Evolutionary conservation across 2,797 vertebrate genomes (phyloP).

Genomic region (Tenualosa ilisha): DNA sequence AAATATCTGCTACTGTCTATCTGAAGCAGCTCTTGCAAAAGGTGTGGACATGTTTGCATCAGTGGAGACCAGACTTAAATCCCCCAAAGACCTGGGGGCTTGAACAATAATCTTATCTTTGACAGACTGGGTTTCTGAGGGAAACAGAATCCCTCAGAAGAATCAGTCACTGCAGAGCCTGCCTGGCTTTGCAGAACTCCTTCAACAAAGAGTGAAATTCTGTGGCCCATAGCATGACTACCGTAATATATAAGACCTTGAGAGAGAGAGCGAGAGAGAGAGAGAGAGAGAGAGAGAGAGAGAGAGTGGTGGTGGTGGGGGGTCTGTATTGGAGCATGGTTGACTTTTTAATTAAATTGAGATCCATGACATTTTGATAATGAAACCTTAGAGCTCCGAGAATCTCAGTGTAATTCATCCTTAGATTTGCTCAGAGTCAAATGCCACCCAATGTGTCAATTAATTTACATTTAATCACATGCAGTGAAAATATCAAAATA

Average conservation of each 20-base stretch:
- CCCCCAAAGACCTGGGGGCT: background rate
- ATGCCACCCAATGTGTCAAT: conserved; percentile 9
- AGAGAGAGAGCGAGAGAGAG: background rate
- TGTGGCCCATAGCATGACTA: conserved; percentile 9
- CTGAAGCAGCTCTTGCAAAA: background rate
- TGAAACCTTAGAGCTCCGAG: conserved; percentile 10
- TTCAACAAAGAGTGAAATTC: background rate
- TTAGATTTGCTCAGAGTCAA: background rate
- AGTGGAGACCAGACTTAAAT: background rate
- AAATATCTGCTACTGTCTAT: background rate
- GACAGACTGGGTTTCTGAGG: background rate
- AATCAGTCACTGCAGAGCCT: background rate
- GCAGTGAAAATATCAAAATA: background rate
- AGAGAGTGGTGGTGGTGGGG: background rate
- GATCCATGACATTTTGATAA: conserved; percentile 24
- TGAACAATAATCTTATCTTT: conserved; percentile 10
- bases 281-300: too few species aligned
- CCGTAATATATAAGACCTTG: background rate
- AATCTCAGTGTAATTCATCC: conserved; percentile 10
- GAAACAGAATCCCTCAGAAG: background rate
- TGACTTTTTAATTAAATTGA: conserved; percentile 12
- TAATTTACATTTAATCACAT: conserved; percentile 1
- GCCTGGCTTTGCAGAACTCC: background rate
- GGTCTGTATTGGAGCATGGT: background rate
- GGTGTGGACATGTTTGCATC: background rate